Evolutionary conservation across 1,140 invertebrate genomes (phyloP), one percentile per base, ranked within the genome.

Genomic region (Ceratina japonica): DNA sequence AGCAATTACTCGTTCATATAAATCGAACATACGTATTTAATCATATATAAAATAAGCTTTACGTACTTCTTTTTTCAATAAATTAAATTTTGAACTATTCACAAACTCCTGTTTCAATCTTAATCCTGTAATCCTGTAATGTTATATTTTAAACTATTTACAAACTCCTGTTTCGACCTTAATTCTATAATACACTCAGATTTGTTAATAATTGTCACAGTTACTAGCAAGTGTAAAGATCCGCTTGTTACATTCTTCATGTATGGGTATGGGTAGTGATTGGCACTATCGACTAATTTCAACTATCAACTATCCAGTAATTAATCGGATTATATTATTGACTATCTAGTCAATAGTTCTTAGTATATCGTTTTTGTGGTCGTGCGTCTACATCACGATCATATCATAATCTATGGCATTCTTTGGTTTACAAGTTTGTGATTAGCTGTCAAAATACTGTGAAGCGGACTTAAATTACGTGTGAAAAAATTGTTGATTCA

Each of bases 201-300:
- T 81, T 82, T 85, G 49, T 79, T 61, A 68, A 61, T 82, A 81
- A 62, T 86, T 81, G 84, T 83, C 84, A 86, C 83, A 81, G 85
- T 49, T 83, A 24, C 73, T 52, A 84, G 56, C 24, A 56, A 49
- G 68, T n/a, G 52, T 54, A 81, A 64, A 54, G 8, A 16, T 27
- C 20, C 7, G 22, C 52, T 70, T 37, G 24, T 69, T 31, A 49
- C 62, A 78, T 8, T 18, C n/a, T n/a, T n/a, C n/a, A n/a, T n/a
- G n/a, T n/a, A n/a, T n/a, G n/a, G n/a, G n/a, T n/a, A n/a, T n/a
- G n/a, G n/a, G n/a, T n/a, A n/a, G n/a, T n/a, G n/a, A n/a, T n/a
- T n/a, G n/a, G n/a, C n/a, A n/a, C n/a, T n/a, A n/a, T n/a, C n/a
- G n/a, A n/a, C n/a, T n/a, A n/a, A n/a, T n/a, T n/a, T n/a, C n/a